Base-by-base conservation (phyloP, 2,797 vertebrate genomes). In the Holocentrus rufus region DNA sequence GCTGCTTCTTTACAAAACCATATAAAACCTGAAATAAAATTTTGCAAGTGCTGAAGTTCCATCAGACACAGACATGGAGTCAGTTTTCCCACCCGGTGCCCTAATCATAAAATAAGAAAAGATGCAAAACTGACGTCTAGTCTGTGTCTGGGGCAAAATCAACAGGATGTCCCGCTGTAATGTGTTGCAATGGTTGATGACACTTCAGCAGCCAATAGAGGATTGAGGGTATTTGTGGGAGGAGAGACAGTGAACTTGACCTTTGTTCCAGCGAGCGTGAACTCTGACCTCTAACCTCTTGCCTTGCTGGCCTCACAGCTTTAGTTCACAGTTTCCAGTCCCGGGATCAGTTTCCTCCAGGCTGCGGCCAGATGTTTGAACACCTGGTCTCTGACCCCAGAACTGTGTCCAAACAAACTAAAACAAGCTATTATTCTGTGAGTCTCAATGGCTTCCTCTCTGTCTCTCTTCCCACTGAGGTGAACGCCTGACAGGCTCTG, bases 11-110 rank as follows among this genome's bases (percentile, higher is more conserved):
- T 80, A 91, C 76, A 87, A 91, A 88, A 89, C 72, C 53, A 86
- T 85, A 88, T 84, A 84, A 90, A 92, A 91, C 62, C 63, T 88
- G 62, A 89, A 84, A 69, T 61, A 57, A 83, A 81, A 80, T 57
- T 49, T 42, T 62, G 77, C 57, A 78, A 44, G 77, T 76, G 71
- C 50, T 64, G 13, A 50, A 17, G 11, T 46, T 77, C 52, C 77
- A 57, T 36, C 74, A 71, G 76, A 81, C 57, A 70, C 67, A 57
- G 53, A 71, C 36, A 63, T 30, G 49, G 34, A 27, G 27, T 74
- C 10, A 31, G 46, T 61, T 74, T 76, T 30, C 62, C 61, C 44
- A 58, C 67, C 47, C 2, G 17, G 31, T 17, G 25, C 18, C 69
- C 56, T 58, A 5, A 34, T 81, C 13, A 54, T 44, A 63, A 71